These are phyloP conservation scores for Pseudopodoces humilis DNA, from an alignment of 2,113 vertebrate species.

Conservation along the genomic window DNA sequence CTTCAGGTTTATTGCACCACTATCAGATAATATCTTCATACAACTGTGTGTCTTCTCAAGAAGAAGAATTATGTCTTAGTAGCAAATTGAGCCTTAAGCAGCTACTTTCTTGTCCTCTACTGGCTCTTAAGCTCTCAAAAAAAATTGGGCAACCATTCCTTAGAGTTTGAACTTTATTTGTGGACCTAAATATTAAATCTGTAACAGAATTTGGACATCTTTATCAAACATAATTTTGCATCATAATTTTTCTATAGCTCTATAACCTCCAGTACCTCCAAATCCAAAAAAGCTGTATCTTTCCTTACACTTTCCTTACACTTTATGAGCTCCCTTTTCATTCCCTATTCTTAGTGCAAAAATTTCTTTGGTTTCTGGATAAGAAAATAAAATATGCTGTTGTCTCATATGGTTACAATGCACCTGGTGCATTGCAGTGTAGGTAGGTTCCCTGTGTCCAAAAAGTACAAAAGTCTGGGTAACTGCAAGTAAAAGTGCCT, in stretches of 20 bases:
- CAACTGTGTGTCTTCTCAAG: background rate
- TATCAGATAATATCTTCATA: background rate
- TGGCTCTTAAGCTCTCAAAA: background rate
- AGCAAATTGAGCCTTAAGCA: background rate
- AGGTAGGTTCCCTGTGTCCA: background rate
- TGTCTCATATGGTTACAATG: rapidly evolving
- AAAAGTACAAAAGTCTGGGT: background rate
- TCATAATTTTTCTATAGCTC: background rate
- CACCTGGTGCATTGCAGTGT: background rate
- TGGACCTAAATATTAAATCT: background rate
- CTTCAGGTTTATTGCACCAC: background rate
- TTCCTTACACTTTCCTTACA: background rate
- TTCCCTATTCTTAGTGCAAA: background rate
- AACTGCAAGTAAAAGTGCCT: background rate
- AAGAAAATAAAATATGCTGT: background rate
- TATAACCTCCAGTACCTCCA: background rate
- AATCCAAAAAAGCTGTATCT: background rate
- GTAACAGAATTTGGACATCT: background rate
- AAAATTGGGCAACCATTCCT: background rate
- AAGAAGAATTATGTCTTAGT: background rate
- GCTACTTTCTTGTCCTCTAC: background rate
- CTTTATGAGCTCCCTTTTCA: background rate
- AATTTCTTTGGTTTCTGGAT: background rate
- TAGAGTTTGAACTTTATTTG: background rate
- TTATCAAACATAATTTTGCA: background rate